Conservation (phyloP, 1,140 invertebrate species). For the Atta texana region DNA sequence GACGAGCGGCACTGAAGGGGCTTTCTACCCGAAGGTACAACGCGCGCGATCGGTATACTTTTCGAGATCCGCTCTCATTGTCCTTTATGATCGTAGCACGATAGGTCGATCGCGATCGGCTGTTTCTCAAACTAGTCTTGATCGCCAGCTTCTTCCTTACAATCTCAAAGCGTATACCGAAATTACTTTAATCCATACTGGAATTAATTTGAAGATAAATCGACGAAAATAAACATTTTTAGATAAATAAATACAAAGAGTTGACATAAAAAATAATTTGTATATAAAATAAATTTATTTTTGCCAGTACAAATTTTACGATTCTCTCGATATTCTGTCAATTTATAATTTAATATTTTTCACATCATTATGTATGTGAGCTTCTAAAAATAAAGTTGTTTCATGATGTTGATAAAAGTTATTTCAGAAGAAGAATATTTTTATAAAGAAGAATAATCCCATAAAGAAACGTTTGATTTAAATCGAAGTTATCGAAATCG, state of each 20-base stretch:
- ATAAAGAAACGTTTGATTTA: not conserved
- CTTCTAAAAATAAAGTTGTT: not conserved
- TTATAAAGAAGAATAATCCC: too few relatives aligned
- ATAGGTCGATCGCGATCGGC: conserved; percentile 27
- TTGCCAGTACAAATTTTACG: not conserved
- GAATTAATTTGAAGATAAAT: not conserved
- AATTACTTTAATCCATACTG: not conserved
- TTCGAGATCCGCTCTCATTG: conserved; percentile 32
- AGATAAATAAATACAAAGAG: not conserved
- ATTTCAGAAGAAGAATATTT: not conserved
- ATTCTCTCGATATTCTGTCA: not conserved
- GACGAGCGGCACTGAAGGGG: conserved; percentile 41
- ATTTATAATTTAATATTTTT: not conserved
- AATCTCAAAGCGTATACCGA: not conserved
- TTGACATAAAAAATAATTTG: not conserved
- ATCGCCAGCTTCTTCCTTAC: not conserved
- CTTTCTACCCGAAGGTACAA: conserved; percentile 56
- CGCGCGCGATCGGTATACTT: conserved; percentile 48
- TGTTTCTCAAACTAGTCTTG: conserved; percentile 19
- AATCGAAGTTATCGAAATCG: not conserved
- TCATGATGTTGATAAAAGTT: not conserved
- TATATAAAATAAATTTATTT: not conserved
- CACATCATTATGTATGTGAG: not conserved
- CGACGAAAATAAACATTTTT: conserved; percentile 5
- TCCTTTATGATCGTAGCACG: conserved; percentile 5